phyloP scores from a whole-genome alignment of 2,888 invertebrate species.

The Clivina fossor region DNA sequence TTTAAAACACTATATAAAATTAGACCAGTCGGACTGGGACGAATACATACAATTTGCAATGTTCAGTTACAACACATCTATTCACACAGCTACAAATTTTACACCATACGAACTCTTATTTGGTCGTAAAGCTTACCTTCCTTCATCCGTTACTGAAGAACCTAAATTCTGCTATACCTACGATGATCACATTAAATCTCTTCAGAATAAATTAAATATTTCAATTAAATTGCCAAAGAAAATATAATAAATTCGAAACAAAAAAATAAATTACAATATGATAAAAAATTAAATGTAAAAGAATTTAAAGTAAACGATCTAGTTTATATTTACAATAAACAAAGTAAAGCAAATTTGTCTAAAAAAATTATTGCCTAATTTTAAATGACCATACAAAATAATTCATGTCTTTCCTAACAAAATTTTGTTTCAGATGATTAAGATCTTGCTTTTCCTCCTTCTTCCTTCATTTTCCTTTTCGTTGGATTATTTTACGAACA shows the following conservation, averaged over 20 bases:
- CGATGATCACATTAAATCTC: conserved; percentile 37
- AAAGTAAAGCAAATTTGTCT: too few relatives aligned
- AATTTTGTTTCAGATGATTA: conserved; percentile 7
- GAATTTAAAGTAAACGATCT: not conserved
- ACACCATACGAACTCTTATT: conserved; percentile 46
- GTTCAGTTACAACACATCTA: conserved; percentile 42
- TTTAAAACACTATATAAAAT: conserved; percentile 41
- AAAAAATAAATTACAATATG: conserved; percentile 41
- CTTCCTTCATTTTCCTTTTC: conserved; percentile 1
- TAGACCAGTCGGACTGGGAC: conserved; percentile 42
- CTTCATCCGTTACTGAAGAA: conserved; percentile 36
- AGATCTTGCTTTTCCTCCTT: not conserved
- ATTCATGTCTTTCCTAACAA: too few relatives aligned
- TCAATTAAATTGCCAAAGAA: conserved; percentile 36
- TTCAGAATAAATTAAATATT: conserved; percentile 38
- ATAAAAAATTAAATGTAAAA: conserved; percentile 17
- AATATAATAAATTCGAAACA: conserved; percentile 39
- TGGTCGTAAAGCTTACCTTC: conserved; percentile 43
- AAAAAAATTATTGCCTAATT: too few relatives aligned
- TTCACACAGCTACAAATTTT: conserved; percentile 43
- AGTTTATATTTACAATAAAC: not conserved
- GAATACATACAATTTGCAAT: conserved; percentile 40
- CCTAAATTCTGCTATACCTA: conserved; percentile 33
- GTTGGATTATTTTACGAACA: conserved; percentile 5
- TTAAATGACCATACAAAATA: too few relatives aligned